These are phyloP conservation scores for Pseudomyrmex flavicornis DNA, from an alignment of 1,140 invertebrate species.

Conservation along the genomic window DNA sequence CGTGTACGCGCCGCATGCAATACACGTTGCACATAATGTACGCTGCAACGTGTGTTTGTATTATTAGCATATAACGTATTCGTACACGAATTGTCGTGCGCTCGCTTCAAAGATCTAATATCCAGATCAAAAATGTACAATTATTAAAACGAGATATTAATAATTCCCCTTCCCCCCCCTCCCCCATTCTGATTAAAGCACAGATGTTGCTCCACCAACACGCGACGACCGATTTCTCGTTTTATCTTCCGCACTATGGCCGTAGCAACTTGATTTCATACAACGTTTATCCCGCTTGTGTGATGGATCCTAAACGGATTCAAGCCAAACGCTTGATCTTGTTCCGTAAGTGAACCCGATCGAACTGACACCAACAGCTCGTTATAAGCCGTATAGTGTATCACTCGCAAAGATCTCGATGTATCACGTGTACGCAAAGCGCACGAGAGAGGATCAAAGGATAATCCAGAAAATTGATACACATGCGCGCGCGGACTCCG, in stretches of 20 bases:
- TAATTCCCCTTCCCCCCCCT: not conserved
- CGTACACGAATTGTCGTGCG: constrained; percentile 19
- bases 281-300: constrained; percentile 1
- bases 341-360: not conserved
- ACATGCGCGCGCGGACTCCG: too few relatives aligned
- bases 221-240: too few relatives aligned
- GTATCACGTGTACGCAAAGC: not conserved
- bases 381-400: not conserved
- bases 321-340: constrained; percentile 29
- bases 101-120: constrained; percentile 37
- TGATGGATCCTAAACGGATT: constrained; percentile 12
- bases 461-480: constrained; percentile 37
- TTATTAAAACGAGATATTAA: constrained; percentile 29
- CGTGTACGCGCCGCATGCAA: not conserved
- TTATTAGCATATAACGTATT: too few relatives aligned
- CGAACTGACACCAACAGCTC: constrained; percentile 5
- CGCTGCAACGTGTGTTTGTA: constrained; percentile 10
- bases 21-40: not conserved
- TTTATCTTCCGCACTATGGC: not conserved
- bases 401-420: not conserved
- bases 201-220: not conserved
- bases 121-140: constrained; percentile 18
- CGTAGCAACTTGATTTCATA: constrained; percentile 12
- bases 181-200: constrained; percentile 11
- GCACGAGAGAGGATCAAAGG: not conserved